phyloP scores from a whole-genome alignment of 2,797 vertebrate species.

The Sebastes oblongus region DNA sequence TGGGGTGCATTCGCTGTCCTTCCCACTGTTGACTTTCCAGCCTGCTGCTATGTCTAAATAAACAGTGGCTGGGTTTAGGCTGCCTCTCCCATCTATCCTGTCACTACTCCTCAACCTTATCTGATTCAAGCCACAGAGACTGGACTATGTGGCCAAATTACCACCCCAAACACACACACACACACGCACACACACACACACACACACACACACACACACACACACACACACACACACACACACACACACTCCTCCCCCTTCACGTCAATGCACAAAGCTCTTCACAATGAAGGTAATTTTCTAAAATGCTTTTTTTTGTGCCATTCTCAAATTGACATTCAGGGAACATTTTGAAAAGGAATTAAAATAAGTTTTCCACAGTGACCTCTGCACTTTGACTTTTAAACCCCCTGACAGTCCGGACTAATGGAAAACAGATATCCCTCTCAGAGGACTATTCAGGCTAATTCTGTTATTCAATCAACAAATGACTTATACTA shows the following conservation, averaged over 20 bases:
- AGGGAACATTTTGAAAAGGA: conserved; percentile 23
- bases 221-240: background rate
- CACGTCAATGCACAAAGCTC: conserved; percentile 7
- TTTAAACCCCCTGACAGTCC: conserved; percentile 46
- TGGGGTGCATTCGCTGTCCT: conserved; percentile 62
- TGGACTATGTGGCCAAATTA: conserved; percentile 29
- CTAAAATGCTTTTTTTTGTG: background rate
- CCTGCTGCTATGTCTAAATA: conserved; percentile 72
- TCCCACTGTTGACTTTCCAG: conserved; percentile 72
- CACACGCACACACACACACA: background rate
- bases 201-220: background rate
- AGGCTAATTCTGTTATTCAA: conserved; percentile 56
- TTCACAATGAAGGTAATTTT: conserved; percentile 17
- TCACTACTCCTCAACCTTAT: conserved; percentile 65
- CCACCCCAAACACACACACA: conserved; percentile 1
- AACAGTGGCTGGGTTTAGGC: conserved; percentile 69
- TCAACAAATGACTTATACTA: conserved; percentile 53
- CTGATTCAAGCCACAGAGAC: conserved; percentile 57
- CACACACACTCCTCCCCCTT: background rate
- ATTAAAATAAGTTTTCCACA: background rate
- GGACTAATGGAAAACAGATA: conserved; percentile 61
- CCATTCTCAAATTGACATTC: conserved; percentile 21
- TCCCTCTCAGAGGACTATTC: conserved; percentile 31
- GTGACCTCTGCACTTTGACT: conserved; percentile 56
- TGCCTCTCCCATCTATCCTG: conserved; percentile 57